A percentile compares a stretch with the other conserved stretches of the same genome.
These are phyloP conservation scores for Lepisosteus osseus DNA, from an alignment of 2,113 vertebrate species.

Conservation along the genomic window DNA sequence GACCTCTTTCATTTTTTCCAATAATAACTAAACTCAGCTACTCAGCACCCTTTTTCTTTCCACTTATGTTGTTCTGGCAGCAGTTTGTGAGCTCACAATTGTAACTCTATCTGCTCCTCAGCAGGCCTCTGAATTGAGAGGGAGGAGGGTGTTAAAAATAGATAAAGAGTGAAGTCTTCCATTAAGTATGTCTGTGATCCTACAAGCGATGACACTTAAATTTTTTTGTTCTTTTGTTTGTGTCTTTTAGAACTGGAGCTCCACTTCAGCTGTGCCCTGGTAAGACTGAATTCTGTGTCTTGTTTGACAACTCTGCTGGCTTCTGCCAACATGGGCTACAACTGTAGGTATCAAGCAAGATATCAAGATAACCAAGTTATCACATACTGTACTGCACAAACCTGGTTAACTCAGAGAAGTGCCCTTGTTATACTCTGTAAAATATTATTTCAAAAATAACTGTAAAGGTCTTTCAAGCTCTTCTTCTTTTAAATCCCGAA, in stretches of 20 bases:
- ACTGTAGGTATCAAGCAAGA: background rate
- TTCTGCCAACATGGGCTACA: background rate
- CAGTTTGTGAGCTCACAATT: slow-evolving; percentile 44
- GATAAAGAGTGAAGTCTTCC: background rate
- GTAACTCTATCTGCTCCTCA: slow-evolving; percentile 47
- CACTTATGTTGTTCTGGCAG: slow-evolving; percentile 54
- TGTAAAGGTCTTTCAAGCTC: too few relatives aligned
- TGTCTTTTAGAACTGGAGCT: background rate
- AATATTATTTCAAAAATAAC: too few relatives aligned
- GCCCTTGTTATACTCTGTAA: background rate
- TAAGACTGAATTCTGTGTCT: too few relatives aligned
- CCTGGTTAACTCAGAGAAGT: background rate
- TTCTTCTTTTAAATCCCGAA: too few relatives aligned
- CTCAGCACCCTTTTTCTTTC: slow-evolving; percentile 60
- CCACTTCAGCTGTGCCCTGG: background rate
- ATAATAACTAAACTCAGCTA: slow-evolving; percentile 63
- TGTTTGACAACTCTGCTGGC: background rate
- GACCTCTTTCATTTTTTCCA: slow-evolving; percentile 68
- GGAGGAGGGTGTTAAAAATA: slow-evolving; percentile 35
- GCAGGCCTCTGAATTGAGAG: slow-evolving; percentile 1
- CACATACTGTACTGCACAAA: background rate
- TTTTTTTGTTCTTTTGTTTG: slow-evolving; percentile 17
- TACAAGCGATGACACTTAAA: slow-evolving; percentile 20
- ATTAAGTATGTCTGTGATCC: slow-evolving; percentile 27
- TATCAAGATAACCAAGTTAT: background rate